These are phyloP conservation scores for Bacillus rossius DNA, from an alignment of 1,140 invertebrate genomes.

Conservation along the genomic window DNA sequence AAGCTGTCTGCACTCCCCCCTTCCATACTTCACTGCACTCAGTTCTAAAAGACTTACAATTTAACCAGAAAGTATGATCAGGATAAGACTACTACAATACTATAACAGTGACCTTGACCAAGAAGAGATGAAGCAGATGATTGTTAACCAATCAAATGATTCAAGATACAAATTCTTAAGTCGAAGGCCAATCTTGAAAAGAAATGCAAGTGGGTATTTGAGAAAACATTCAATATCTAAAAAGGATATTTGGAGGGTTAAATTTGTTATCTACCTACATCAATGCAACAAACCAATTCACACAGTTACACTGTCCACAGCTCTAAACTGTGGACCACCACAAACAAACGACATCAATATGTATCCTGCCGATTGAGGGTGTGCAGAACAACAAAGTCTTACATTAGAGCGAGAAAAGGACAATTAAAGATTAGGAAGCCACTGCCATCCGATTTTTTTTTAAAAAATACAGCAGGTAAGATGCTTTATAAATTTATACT, in stretches of 20 bases:
- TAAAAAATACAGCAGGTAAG: slow-evolving; percentile 2
- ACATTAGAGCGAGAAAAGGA: slow-evolving; percentile 12
- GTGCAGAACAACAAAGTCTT: slow-evolving; percentile 8
- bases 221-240: neutral
- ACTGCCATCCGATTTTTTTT: slow-evolving; percentile 20
- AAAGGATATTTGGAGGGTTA: slow-evolving; percentile 8
- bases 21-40: neutral
- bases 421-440: slow-evolving; percentile 23
- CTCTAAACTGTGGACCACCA: neutral
- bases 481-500: slow-evolving; percentile 4
- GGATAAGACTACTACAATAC: neutral
- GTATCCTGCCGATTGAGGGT: slow-evolving; percentile 7
- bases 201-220: neutral
- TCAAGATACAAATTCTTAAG: neutral
- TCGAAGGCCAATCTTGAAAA: neutral
- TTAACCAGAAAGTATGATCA: slow-evolving; percentile 7
- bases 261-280: slow-evolving; percentile 8
- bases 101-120: too few species aligned
- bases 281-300: slow-evolving; percentile 11
- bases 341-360: slow-evolving; percentile 8
- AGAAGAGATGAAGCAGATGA: neutral
- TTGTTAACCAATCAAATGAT: neutral
- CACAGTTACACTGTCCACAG: slow-evolving; percentile 4
- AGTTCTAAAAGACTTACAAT: slow-evolving; percentile 5
- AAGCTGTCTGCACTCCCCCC: neutral